These are phyloP conservation scores for Lepus oiostolus DNA, from an alignment of 2,797 vertebrate genomes.

Conservation along the genomic window DNA sequence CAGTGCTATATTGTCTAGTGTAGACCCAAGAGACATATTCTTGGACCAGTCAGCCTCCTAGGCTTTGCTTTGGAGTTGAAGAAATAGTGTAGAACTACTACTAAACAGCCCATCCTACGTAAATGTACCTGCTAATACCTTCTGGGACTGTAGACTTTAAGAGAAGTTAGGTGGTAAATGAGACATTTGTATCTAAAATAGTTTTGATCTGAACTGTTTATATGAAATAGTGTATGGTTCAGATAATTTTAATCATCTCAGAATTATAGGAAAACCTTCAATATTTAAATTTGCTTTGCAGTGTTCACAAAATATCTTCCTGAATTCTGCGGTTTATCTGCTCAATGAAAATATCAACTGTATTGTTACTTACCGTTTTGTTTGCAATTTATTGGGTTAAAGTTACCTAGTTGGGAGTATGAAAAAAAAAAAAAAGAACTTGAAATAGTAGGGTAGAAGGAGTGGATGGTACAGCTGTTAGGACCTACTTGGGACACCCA, in stretches of 20 bases:
- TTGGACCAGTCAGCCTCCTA: neutral
- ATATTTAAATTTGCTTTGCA: neutral
- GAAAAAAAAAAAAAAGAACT: neutral
- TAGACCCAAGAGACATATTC: neutral
- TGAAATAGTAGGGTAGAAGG: neutral
- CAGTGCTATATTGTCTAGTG: neutral
- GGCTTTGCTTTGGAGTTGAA: neutral
- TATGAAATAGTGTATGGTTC: neutral
- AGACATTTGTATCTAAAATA: neutral
- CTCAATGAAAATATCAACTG: neutral
- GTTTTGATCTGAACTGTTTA: neutral
- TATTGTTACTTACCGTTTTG: constrained; percentile 23
- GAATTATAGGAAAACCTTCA: neutral
- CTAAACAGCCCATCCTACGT: neutral
- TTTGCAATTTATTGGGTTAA: constrained; percentile 53
- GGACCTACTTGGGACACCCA: no score
- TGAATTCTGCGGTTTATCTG: neutral
- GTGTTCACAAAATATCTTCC: neutral
- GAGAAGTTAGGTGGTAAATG: constrained; percentile 20
- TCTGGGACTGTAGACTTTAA: neutral
- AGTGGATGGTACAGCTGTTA: no score
- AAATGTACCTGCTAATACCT: neutral
- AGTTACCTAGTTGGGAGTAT: neutral
- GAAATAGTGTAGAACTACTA: neutral
- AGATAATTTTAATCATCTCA: constrained; percentile 30